Evolutionary conservation across 2,888 invertebrate genomes (phyloP), one percentile per base, ranked within the genome.

Genomic region (Macrophya alboannulata): DNA sequence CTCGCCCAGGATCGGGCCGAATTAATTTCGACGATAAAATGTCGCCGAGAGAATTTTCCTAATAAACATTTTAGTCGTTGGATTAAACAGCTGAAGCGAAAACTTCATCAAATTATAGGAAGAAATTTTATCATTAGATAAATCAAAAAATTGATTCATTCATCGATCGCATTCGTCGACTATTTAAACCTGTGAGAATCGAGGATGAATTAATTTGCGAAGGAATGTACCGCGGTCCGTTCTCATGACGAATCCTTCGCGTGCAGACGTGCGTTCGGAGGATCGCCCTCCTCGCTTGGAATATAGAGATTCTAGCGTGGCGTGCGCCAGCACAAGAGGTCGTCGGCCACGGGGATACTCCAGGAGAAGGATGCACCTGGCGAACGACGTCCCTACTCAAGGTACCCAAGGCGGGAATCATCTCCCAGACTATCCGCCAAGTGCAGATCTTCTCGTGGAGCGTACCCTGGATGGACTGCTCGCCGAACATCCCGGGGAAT

Each of bases 401-500:
- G 88, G 89, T 68, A 88, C 90, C 40, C 87, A 89, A 21, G 90
- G 88, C 72, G 90, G 92, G 59, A 93, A 91, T 85, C 93, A 94
- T 65, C 89, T 95, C 81, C 93, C 95, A 4, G 95, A 95, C 87
- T 95, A 95, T 91, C 95, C 96, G 45, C 93, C 98, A 93, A 97
- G 97, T 40, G 97, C 97, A 8, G 98, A 98, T 93, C 95, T 97
- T 79, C 94, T 98, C 88, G 97, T 97, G 76, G 98, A 98, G 92
- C 95, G 98, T 88, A 97, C 98, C 2, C 94, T 98, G 87, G 98
- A 98, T 92, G 97, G 97, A 81, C 95, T 98, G 87, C 94, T 98
- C 86, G 97, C 98, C 84, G 98, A 98, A 92, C 98, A 98, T 94
- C 98, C 98, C 4, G 98, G 98, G 25, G 98, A 98, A 94, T 94